A percentile compares a stretch with the other conserved stretches of the same genome.
These are phyloP conservation scores for Cervus canadensis DNA, from an alignment of 2,113 vertebrate species.

Conservation along the genomic window DNA sequence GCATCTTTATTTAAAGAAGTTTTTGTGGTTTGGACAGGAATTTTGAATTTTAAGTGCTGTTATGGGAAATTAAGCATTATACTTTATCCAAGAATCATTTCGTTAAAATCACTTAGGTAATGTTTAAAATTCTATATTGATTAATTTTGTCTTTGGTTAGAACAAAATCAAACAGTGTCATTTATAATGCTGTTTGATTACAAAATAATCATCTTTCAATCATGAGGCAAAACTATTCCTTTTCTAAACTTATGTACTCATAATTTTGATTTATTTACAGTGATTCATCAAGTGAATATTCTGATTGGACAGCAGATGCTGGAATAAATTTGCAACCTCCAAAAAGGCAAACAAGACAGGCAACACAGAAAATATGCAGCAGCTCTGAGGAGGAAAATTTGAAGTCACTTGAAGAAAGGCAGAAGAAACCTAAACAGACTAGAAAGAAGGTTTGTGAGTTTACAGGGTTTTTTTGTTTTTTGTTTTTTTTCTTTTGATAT, in stretches of 20 bases:
- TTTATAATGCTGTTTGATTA: slow-evolving; percentile 33
- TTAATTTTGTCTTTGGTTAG: background rate
- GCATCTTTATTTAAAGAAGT: slow-evolving; percentile 9
- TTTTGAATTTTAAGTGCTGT: slow-evolving; percentile 42
- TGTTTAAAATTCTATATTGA: background rate
- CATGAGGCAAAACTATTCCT: background rate
- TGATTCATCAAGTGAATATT: slow-evolving; percentile 97
- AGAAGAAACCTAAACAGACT: slow-evolving; percentile 90
- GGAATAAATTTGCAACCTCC: slow-evolving; percentile 98
- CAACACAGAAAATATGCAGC: slow-evolving; percentile 84
- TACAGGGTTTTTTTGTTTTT: background rate
- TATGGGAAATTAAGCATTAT: slow-evolving; percentile 5
- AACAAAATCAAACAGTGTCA: background rate
- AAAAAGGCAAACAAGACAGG: slow-evolving; percentile 91
- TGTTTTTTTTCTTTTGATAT: background rate
- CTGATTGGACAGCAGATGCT: slow-evolving; percentile 98
- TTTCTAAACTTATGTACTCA: background rate
- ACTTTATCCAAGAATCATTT: slow-evolving; percentile 16
- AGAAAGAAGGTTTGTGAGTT: slow-evolving; percentile 86
- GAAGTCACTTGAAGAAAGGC: slow-evolving; percentile 82
- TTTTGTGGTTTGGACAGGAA: background rate
- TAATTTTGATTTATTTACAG: slow-evolving; percentile 75
- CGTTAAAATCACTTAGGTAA: slow-evolving; percentile 1
- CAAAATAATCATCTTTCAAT: background rate
- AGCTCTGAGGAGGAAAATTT: slow-evolving; percentile 95